Percentiles rank a stretch among this genome's conserved stretches.
Conservation (phyloP, 2,888 invertebrate genomes). For the Hirtodrosophila alboralis region DNA sequence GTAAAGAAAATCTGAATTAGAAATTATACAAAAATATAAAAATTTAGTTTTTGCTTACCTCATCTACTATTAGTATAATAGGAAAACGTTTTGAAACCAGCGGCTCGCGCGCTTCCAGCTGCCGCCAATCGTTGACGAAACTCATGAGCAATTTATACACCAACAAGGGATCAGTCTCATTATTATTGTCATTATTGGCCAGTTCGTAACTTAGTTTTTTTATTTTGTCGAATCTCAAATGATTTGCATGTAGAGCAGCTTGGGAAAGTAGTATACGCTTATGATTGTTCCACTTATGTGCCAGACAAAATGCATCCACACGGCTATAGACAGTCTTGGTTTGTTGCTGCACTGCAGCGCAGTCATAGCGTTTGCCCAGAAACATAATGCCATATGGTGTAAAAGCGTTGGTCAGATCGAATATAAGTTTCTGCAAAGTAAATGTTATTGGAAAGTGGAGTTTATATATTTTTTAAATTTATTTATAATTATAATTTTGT, state of each 20-base stretch:
- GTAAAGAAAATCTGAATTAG: not conserved
- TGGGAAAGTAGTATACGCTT: constrained; percentile 79
- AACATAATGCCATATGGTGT: constrained; percentile 79
- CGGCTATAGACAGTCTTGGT: constrained; percentile 16
- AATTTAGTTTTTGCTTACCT: constrained; percentile 60
- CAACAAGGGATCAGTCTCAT: constrained; percentile 31
- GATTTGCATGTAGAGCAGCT: constrained; percentile 72
- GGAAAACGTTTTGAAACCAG: constrained; percentile 68
- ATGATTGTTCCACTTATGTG: constrained; percentile 59
- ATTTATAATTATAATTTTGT: too few species aligned
- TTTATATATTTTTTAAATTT: too few species aligned
- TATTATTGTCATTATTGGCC: constrained; percentile 1
- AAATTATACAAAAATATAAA: too few species aligned
- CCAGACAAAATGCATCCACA: constrained; percentile 71
- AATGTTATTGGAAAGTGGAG: too few species aligned
- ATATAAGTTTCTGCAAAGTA: constrained; percentile 37
- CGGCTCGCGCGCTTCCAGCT: constrained; percentile 32
- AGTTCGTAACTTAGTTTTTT: constrained; percentile 62
- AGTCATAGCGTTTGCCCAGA: constrained; percentile 64
- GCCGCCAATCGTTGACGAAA: constrained; percentile 50
- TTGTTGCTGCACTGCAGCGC: constrained; percentile 17
- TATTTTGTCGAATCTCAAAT: constrained; percentile 52
- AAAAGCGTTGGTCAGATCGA: constrained; percentile 66
- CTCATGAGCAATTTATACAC: constrained; percentile 51
- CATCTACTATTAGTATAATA: constrained; percentile 82